Evolutionary conservation across 1,140 invertebrate genomes (phyloP).

Genomic region (Drosophila littoralis): DNA sequence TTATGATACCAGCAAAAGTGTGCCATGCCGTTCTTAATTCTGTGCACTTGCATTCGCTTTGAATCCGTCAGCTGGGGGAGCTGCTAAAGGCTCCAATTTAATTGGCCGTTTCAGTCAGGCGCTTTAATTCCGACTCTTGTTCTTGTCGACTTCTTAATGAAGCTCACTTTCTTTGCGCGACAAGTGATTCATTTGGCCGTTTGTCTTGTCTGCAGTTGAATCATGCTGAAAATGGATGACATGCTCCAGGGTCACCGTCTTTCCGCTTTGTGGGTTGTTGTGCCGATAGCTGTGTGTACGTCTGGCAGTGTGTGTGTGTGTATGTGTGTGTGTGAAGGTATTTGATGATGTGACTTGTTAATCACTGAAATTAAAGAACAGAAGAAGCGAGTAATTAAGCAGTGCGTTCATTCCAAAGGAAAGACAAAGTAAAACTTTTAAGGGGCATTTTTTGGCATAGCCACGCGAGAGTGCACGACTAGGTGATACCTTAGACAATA

Average conservation of each 20-base stretch:
- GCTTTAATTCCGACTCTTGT: constrained; percentile 48
- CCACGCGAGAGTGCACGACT: neutral
- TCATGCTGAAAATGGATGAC: constrained; percentile 45
- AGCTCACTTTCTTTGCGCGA: constrained; percentile 57
- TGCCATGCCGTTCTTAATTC: constrained; percentile 63
- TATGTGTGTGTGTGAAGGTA: constrained; percentile 5
- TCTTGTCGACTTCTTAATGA: constrained; percentile 53
- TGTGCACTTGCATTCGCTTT: constrained; percentile 27
- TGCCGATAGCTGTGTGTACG: neutral
- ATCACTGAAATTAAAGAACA: constrained; percentile 73
- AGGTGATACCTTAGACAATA: neutral
- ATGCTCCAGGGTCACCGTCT: constrained; percentile 31
- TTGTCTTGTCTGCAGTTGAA: constrained; percentile 53
- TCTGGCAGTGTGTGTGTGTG: constrained; percentile 2
- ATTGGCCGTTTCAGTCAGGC: constrained; percentile 44
- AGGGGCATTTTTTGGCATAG: neutral
- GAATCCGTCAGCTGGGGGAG: neutral
- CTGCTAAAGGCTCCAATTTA: constrained; percentile 20
- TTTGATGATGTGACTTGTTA: constrained; percentile 37
- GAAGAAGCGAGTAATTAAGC: constrained; percentile 58
- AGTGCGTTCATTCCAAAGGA: constrained; percentile 26
- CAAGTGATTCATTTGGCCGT: constrained; percentile 66
- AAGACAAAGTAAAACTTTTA: constrained; percentile 9
- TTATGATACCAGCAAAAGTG: constrained; percentile 79
- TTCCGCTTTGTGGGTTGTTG: neutral